Conservation (phyloP, 2,888 invertebrate species). For the Agonum fuliginosum region DNA sequence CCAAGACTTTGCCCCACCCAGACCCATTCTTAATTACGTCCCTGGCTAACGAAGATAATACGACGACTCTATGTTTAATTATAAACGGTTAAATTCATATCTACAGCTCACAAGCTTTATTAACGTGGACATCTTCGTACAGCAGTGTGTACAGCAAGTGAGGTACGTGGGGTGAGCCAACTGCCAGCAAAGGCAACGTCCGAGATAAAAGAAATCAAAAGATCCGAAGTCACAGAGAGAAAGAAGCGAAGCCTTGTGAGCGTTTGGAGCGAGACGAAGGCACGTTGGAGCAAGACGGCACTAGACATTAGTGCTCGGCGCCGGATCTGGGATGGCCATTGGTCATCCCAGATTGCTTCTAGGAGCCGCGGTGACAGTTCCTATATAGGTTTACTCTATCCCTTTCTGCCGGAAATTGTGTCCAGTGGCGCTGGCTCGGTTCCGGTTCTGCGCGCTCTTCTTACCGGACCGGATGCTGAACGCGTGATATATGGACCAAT, state of each 20-base stretch:
- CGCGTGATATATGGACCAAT: constrained; percentile 62
- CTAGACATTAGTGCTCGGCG: constrained; percentile 65
- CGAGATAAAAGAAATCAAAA: constrained; percentile 58
- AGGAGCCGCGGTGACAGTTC: constrained; percentile 69
- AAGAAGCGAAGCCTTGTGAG: neutral
- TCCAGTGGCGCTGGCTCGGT: constrained; percentile 67
- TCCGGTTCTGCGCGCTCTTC: constrained; percentile 63
- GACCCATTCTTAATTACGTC: too few species aligned
- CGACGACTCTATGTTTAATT: too few species aligned
- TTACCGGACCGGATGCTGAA: constrained; percentile 43
- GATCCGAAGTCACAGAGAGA: constrained; percentile 51
- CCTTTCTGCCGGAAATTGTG: constrained; percentile 71
- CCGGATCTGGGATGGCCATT: constrained; percentile 71
- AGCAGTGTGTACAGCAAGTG: neutral
- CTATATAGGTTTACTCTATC: constrained; percentile 69
- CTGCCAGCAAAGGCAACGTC: neutral
- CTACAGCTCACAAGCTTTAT: too few species aligned
- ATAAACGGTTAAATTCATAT: too few species aligned
- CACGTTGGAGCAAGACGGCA: constrained; percentile 31
- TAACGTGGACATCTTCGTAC: too few species aligned
- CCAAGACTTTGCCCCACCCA: too few species aligned
- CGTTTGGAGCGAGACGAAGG: constrained; percentile 15
- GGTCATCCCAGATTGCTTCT: constrained; percentile 72
- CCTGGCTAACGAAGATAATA: too few species aligned
- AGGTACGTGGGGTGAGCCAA: neutral